Evolutionary conservation across 2,888 invertebrate genomes (phyloP), one percentile per base, ranked within the genome.

Genomic region (Drosophila picticornis): DNA sequence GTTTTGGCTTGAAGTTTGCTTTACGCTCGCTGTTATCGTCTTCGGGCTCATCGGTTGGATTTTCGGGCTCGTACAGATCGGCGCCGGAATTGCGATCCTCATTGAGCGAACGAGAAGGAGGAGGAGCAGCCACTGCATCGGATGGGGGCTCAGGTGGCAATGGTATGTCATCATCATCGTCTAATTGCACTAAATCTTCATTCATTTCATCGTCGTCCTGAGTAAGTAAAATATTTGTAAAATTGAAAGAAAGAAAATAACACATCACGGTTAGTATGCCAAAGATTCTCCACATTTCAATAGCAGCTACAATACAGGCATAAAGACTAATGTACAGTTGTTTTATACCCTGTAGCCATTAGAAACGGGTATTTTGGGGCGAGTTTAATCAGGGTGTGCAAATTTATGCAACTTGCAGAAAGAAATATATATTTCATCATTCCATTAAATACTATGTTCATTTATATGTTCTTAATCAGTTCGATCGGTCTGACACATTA

Each of bases 261-360:
- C 94, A 93, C 88, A 94, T 94, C 83, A 94, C 94, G 81, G 94
- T 92, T 95, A 94, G 61, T 94, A 94, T 69, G 83, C 90, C 90
- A 90, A 83, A 75, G 76, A 81, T 75, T 78, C 70, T 63, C 32
- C 62, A 50, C 51, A 59, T 57, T 57, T 64, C 32, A 62, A 48
- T 48, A 46, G 53, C 59, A 60, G 36, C 53, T 58, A 57, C 16
- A 70, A 31, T 46, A 51, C n/a, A 70, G 50, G 51, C 38, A 57
- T 22, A 57, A 19, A 22, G 31, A 31, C 31, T 43, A 31, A 57
- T 31, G 22, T 43, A 57, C 25, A 0, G 22, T 43, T 67, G 53
- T 16, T 16, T 46, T 46, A 46, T 46, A 46, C 46, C 46, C 46
- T 46, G 46, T 46, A 46, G 46, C 46, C 25, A 46, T 46, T 16